phyloP scores from a whole-genome alignment of 2,113 vertebrate genomes.

The Notechis scutatus region DNA sequence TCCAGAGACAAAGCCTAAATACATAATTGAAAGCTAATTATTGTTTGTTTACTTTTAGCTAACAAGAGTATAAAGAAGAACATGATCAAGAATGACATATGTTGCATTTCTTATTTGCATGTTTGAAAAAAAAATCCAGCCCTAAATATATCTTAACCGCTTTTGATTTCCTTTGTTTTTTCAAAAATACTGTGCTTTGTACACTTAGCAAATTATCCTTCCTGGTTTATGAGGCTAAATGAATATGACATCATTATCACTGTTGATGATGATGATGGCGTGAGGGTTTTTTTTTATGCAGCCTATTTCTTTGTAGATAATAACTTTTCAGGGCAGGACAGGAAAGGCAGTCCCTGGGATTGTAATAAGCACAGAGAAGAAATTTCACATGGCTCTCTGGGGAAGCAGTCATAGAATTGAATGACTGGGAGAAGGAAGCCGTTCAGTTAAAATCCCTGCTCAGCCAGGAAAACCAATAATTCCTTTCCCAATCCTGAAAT shows the following conservation, averaged over 20 bases:
- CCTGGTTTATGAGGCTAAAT: background rate
- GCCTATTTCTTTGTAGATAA: background rate
- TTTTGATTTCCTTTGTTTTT: background rate
- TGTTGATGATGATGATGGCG: background rate
- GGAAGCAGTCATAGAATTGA: background rate
- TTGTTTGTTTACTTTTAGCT: background rate
- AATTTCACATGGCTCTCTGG: background rate
- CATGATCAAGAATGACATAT: background rate
- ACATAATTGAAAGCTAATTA: background rate
- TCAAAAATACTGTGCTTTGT: background rate
- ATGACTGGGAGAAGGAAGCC: background rate
- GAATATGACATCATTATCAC: background rate
- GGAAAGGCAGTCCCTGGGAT: background rate
- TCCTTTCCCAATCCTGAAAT: background rate
- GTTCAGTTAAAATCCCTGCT: background rate
- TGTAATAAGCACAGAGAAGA: background rate
- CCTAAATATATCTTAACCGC: background rate
- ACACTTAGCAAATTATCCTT: background rate
- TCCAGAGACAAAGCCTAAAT: background rate
- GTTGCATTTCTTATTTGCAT: background rate
- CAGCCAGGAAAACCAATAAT: background rate
- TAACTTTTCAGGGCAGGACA: background rate
- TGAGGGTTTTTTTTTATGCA: background rate
- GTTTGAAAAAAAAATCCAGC: background rate
- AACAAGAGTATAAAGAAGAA: background rate